Base-by-base conservation (phyloP, 2,797 vertebrate species). In the Ctenopoma kingsleyae region DNA sequence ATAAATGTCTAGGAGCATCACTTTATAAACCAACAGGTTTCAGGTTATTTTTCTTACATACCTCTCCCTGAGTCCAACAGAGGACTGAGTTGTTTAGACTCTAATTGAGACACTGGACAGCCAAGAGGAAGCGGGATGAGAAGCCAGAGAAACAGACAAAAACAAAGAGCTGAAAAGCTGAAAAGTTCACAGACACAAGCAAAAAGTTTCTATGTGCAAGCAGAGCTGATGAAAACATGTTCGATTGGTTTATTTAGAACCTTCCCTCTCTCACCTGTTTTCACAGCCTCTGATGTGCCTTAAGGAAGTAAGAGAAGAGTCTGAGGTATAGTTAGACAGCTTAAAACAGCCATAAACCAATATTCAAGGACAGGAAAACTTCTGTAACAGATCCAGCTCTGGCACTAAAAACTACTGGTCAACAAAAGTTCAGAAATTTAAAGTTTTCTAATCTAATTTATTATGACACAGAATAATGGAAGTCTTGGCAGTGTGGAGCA, bases 41-140 rank as follows among this genome's bases (percentile, higher is more conserved):
- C 3, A n/a, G 2, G 43, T 27, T 41, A 13, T 38, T 8, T n/a
- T 16, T 25, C 27, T 60, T 74, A 87, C 86, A 17, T 89, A 93
- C 90, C 90, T 92, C 74, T 87, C 43, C 77, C 81, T 23, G 80
- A 84, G 79, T 89, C 90, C 81, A 88, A 54, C 58, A 72, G 77
- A 7, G 88, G 89, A 77, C 87, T 92, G 71, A 65, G 70, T 5
- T 79, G 85, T 76, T 91, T 93, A 20, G 68, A 67, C 60, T 91
- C 90, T 81, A 82, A 57, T 2, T 71, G 81, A 84, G 81, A 83
- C 9, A 84, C 91, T 91, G 82, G 15, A 16, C 68, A 85, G 76
- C 74, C 71, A 41, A 80, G 47, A 69, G 27, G 71, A 76, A 75
- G 74, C 44, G 73, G 53, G 75, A 23, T 41, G 38, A 63, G 51